Conservation (phyloP, 2,797 vertebrate genomes). For the Anabacerthia variegaticeps region DNA sequence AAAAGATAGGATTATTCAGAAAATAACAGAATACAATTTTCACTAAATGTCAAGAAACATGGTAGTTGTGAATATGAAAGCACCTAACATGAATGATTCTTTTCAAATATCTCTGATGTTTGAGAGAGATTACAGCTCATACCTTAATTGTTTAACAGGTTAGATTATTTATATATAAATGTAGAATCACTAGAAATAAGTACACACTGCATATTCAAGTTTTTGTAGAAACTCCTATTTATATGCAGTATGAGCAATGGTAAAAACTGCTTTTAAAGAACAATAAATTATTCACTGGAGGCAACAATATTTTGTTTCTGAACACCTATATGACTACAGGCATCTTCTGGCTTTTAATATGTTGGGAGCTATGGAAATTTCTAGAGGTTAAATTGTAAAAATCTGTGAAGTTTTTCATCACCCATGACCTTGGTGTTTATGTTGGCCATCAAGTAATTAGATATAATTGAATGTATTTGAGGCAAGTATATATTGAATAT, state of each 20-base stretch:
- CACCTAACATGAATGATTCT: not conserved
- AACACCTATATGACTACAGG: not conserved
- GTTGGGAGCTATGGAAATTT: not conserved
- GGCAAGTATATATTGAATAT: not conserved
- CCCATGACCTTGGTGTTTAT: not conserved
- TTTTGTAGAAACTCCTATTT: not conserved
- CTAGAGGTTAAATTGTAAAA: not conserved
- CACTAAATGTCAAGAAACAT: not conserved
- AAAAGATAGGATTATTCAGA: not conserved
- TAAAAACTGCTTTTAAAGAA: not conserved
- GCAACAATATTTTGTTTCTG: not conserved
- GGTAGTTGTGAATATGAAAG: not conserved
- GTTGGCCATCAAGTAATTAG: not conserved
- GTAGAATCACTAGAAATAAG: not conserved
- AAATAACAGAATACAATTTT: not conserved
- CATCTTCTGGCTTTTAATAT: not conserved
- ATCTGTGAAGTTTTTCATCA: not conserved
- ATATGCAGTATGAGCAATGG: not conserved
- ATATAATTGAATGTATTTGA: not conserved
- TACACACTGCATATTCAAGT: not conserved
- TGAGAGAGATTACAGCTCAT: not conserved
- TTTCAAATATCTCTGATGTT: not conserved
- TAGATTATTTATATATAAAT: not conserved
- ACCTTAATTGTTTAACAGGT: not conserved
- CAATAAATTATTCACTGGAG: not conserved